phyloP scores from a whole-genome alignment of 2,113 vertebrate genomes.

The Mus spicilegus region DNA sequence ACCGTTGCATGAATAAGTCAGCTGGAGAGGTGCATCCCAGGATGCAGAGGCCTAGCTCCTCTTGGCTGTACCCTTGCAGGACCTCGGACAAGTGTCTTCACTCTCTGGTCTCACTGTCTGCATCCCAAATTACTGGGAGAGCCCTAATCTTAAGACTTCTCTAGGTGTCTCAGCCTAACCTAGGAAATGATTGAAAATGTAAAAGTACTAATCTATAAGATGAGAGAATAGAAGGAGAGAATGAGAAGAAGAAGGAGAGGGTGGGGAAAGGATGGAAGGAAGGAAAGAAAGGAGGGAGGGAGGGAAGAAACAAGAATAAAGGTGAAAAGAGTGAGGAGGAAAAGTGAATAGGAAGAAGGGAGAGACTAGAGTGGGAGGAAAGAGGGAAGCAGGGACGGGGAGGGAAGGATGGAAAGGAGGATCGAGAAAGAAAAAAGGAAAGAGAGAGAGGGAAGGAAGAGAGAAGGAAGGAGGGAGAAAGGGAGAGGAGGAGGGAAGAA shows the following conservation, averaged over 20 bases:
- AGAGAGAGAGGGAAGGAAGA: background rate
- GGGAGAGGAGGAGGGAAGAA: too few relatives aligned
- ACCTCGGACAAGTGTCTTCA: background rate
- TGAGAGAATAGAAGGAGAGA: too few relatives aligned
- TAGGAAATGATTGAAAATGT: background rate
- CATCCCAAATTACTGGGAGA: background rate
- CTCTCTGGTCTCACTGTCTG: background rate
- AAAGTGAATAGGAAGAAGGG: too few relatives aligned
- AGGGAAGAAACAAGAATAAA: too few relatives aligned
- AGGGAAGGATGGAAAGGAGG: too few relatives aligned
- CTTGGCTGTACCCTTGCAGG: background rate
- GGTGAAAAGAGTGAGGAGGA: too few relatives aligned
- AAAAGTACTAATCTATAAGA: background rate
- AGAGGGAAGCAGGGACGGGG: too few relatives aligned
- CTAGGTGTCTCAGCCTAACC: background rate
- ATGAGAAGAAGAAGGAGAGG: too few relatives aligned
- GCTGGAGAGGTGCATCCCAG: rapidly evolving
- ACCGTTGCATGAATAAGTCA: rapidly evolving
- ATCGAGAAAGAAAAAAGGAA: too few relatives aligned
- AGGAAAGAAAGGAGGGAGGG: too few relatives aligned
- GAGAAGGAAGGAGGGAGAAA: background rate
- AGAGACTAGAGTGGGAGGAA: rapidly evolving
- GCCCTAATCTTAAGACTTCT: background rate
- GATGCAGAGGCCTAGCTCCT: background rate
- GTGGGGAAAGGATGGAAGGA: too few relatives aligned